These are phyloP conservation scores for Sphaerophoria taeniata DNA, from an alignment of 2,888 invertebrate genomes.

Conservation along the genomic window DNA sequence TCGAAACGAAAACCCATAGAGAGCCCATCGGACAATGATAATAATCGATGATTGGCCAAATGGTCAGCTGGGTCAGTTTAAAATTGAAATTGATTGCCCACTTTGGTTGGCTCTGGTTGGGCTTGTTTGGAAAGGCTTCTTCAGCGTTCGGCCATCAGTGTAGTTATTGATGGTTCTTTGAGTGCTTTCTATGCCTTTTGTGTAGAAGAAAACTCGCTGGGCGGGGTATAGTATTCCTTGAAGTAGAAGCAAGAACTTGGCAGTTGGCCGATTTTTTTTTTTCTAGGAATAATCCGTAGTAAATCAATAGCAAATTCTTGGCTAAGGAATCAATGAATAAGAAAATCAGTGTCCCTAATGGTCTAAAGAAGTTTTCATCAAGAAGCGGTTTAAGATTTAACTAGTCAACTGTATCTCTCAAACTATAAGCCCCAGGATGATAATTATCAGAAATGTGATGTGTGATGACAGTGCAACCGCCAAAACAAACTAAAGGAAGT, in stretches of 20 bases:
- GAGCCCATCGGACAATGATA: constrained; percentile 43
- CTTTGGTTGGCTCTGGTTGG: constrained; percentile 37
- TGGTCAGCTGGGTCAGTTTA: constrained; percentile 65
- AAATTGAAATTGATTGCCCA: constrained; percentile 71
- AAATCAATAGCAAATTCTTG: neutral
- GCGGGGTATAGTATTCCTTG: neutral
- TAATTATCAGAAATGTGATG: neutral
- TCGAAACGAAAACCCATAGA: constrained; percentile 12
- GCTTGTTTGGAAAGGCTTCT: neutral
- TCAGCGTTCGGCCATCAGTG: constrained; percentile 3
- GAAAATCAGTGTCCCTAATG: neutral
- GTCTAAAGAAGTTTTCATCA: too few relatives aligned
- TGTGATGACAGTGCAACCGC: neutral
- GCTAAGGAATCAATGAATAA: neutral
- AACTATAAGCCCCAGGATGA: constrained; percentile 25
- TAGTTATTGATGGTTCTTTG: constrained; percentile 14
- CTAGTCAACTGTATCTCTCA: neutral
- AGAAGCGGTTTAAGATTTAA: too few relatives aligned
- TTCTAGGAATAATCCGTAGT: neutral
- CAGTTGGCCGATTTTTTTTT: neutral
- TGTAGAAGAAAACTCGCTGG: constrained; percentile 1
- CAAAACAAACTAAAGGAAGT: constrained; percentile 10
- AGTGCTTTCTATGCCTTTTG: constrained; percentile 31
- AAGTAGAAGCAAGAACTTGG: neutral
- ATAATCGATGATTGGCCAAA: constrained; percentile 68